Evolutionary conservation across 1,140 invertebrate species (phyloP), one percentile per base, ranked within the genome.

Genomic region (Leptopilina clavipes): DNA sequence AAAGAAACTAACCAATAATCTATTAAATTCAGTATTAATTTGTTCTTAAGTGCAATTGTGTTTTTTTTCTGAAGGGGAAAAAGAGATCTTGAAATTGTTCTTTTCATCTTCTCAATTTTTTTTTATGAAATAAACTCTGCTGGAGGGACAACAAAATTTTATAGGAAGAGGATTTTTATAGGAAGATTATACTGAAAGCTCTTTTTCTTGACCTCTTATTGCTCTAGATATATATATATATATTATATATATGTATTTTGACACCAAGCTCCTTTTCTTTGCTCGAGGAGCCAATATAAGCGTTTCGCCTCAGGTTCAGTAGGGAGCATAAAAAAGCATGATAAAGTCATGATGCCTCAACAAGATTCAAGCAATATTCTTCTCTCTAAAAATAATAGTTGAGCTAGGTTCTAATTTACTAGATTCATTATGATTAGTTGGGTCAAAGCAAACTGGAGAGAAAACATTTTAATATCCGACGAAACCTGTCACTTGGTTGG

Each of bases 161-260:
- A 37, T 65, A 65, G 22, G 11, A 65, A n/a, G 12, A 65, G 25
- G 25, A 31, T 31, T 14, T 65, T 65, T 31, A 37, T 65, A 65
- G 22, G 11, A 65, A n/a, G 12, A 65, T 65, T 31, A 65, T 65
- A 37, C 59, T 37, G 22, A 22, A 65, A 31, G 22, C 59, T 31
- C 59, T 37, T 65, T 40, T 65, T n/a, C 59, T 65, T 65, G 59
- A 65, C 59, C 59, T 37, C 12, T 65, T 65, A 65, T 65, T 65
- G 59, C 19, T 9, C 37, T 6, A 31, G 25, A 31, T 40, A 65
- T 10, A 65, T 65, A 37, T 31, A 31, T 31, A 31, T 31, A 31
- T 31, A 31, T 5, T 31, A n/a, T n/a, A n/a, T n/a, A n/a, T n/a
- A n/a, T n/a, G 22, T 59, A 65, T 65, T 65, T 65, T 65, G 22